phyloP scores from a whole-genome alignment of 2,888 invertebrate species.

The Lasius platythorax region DNA sequence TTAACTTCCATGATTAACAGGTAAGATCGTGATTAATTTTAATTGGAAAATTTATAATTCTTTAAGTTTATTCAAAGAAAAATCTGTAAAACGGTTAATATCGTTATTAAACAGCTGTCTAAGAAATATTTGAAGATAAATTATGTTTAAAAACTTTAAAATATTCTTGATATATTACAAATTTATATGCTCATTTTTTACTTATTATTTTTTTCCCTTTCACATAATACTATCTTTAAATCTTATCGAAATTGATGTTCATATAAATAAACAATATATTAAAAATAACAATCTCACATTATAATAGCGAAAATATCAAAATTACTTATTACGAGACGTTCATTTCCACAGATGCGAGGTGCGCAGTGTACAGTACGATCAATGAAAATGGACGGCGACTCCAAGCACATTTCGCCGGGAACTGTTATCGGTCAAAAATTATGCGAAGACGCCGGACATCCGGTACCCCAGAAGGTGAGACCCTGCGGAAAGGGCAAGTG shows the following conservation, averaged over 20 bases:
- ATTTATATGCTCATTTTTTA: not conserved
- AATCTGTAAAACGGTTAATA: not conserved
- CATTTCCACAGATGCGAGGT: constrained; percentile 88
- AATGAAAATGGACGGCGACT: constrained; percentile 83
- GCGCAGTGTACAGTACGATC: constrained; percentile 91
- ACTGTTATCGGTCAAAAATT: constrained; percentile 89
- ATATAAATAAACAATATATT: not conserved
- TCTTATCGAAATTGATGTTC: not conserved
- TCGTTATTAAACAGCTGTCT: constrained; percentile 27
- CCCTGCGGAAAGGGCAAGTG: constrained; percentile 91
- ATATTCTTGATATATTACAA: not conserved
- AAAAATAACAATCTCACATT: not conserved
- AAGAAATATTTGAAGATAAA: constrained; percentile 23
- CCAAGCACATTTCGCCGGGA: constrained; percentile 80
- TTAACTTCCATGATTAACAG: constrained; percentile 9
- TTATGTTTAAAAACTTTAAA: not conserved
- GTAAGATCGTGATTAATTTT: constrained; percentile 17
- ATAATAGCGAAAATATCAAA: not conserved
- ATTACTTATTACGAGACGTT: constrained; percentile 10
- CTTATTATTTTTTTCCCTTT: not conserved
- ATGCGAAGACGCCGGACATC: constrained; percentile 91
- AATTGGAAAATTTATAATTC: constrained; percentile 13
- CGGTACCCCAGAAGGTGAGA: constrained; percentile 89
- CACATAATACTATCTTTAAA: not conserved
- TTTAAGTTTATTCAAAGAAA: constrained; percentile 8